Evolutionary conservation across 2,113 vertebrate species (phyloP).

Genomic region (Seriola aureovittata): DNA sequence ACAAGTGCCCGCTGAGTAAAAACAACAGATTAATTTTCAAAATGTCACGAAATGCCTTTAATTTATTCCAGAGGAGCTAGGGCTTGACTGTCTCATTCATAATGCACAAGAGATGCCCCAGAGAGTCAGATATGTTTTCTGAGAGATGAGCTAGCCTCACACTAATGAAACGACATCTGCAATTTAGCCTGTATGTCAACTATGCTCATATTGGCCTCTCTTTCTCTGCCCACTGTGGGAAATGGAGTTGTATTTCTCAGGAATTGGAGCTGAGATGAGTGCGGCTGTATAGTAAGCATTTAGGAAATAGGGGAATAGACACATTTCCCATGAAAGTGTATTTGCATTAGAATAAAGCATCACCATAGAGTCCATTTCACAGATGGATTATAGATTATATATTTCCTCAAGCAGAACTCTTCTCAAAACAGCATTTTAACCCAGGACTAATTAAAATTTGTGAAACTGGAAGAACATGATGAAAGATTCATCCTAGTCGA

Average conservation of each 20-base stretch:
- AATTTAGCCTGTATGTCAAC: constrained; percentile 68
- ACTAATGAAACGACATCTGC: constrained; percentile 78
- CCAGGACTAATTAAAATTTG: constrained; percentile 21
- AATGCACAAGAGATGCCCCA: constrained; percentile 68
- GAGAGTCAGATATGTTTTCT: constrained; percentile 71
- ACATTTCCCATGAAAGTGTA: constrained; percentile 10
- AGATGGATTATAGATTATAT: constrained; percentile 40
- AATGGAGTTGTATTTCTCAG: constrained; percentile 47
- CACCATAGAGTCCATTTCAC: constrained; percentile 28
- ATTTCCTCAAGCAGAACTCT: constrained; percentile 3
- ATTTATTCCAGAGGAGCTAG: constrained; percentile 66
- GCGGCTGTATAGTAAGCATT: background rate
- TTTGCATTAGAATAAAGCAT: constrained; percentile 49
- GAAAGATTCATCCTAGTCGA: background rate
- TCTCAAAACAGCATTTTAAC: constrained; percentile 28
- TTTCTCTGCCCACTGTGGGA: constrained; percentile 40
- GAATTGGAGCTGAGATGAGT: constrained; percentile 22
- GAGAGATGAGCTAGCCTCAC: constrained; percentile 65
- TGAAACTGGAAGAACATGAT: constrained; percentile 9
- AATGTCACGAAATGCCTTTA: constrained; percentile 74
- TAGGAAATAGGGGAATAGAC: constrained; percentile 7
- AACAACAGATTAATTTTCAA: constrained; percentile 74
- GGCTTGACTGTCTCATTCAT: constrained; percentile 72
- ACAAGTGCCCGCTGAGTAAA: constrained; percentile 65
- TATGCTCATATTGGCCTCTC: constrained; percentile 43